Percentiles rank a stretch among this genome's conserved stretches.
phyloP scores from a whole-genome alignment of 2,113 vertebrate species.

The Vulpes vulpes region DNA sequence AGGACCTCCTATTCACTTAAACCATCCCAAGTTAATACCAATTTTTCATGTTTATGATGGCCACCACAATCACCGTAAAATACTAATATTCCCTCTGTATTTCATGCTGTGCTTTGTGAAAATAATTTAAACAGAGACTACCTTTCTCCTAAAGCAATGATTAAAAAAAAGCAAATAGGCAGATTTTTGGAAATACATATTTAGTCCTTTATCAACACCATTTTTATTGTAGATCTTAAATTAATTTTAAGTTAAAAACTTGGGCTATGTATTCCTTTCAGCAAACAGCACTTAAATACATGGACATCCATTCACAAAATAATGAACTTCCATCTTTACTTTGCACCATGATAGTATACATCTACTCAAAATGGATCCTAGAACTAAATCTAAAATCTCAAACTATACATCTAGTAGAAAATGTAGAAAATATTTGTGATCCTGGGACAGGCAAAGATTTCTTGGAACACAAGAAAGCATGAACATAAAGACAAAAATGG shows the following conservation, averaged over 20 bases:
- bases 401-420: constrained; percentile 5
- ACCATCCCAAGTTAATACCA: background rate
- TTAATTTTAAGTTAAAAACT: background rate
- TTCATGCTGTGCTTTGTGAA: background rate
- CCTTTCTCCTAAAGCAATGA: background rate
- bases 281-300: background rate
- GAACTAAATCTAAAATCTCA: background rate
- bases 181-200: background rate
- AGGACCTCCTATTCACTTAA: background rate
- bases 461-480: background rate
- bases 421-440: background rate
- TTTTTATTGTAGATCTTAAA: background rate
- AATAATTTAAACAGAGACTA: constrained; percentile 8
- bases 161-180: background rate
- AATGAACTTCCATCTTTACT: background rate
- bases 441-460: background rate
- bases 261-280: background rate
- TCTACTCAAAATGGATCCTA: background rate
- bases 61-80: background rate
- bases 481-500: background rate
- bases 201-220: background rate
- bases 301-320: background rate
- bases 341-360: background rate
- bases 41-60: background rate
- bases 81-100: background rate